Evolutionary conservation across 2,797 vertebrate genomes (phyloP), one percentile per base, ranked within the genome.

Genomic region (Arvicola amphibius): DNA sequence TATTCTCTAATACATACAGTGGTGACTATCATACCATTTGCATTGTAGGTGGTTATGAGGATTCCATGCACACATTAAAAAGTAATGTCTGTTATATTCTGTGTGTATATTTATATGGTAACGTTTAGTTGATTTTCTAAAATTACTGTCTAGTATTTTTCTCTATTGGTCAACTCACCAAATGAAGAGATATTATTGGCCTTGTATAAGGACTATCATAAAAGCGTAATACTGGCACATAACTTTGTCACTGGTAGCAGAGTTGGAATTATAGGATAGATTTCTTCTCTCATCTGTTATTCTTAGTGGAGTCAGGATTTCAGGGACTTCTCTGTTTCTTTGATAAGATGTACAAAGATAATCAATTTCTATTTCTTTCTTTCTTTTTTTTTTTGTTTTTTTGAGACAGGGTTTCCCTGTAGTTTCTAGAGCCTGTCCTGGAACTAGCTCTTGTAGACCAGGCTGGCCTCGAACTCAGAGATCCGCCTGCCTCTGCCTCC

Each of bases 181-280:
- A 65, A 40, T 29, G 34, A 88, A 56, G 79, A 94, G 53, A 2
- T 67, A 67, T 63, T 89, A 83, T 83, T 95, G 63, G 61, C 53
- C 5, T 11, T 88, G 88, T 46, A 88, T 56, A 77, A 46, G 40
- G 13, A 19, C 74, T 48, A 56, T 83, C 87, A 37, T 61, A 91
- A 78, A 92, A 87, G 5, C 17, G 78, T 53, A 80, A 12, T 51
- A 27, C 77, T 17, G 46, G 6, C 53, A 51, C 6, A 10, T 85
- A 80, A 85, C 25, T 94, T 79, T 84, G 56, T 84, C 79, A 89
- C 23, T 79, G 46, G 13, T 92, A 77, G 78, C 37, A 90, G 80
- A 88, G 27, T 90, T 96, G 59, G 17, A 87, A 87, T 95, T 92
- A 40, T 56, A 83, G 79, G 74, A 40, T 25, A 88, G 67, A 78